Evolutionary conservation across 2,888 invertebrate genomes (phyloP), one percentile per base, ranked within the genome.

Genomic region (Xylophagus ater): DNA sequence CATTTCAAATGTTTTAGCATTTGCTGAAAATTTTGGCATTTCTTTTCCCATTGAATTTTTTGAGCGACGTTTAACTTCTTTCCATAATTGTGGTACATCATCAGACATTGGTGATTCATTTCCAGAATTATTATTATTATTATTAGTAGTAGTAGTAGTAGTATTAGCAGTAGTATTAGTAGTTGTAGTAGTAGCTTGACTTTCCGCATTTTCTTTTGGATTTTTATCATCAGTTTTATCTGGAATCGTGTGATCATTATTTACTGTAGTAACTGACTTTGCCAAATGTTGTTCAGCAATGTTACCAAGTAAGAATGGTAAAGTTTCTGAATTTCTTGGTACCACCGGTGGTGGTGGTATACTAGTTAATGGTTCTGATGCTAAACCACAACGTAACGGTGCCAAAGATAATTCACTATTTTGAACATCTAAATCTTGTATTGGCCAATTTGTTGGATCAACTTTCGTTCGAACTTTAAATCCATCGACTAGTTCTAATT

Each of bases 391-490:
- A 13, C 10, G 17, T 26, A 26, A 5, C 5, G 12, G 26, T 31
- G 13, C 15, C 41, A 35, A 18, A 32, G 34, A 20, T n/a, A 23
- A 17, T 25, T 45, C 40, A 51, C 47, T 17, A 12, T 42, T 44
- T 37, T 38, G 5, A 50, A 48, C 19, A 25, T 46, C 50, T 54
- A 53, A 54, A 43, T 53, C 63, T 37, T 58, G 54, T 29, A 89
- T 78, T 19, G 94, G 94, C 97, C 97, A 97, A 58, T 78, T 79
- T 9, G 73, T 71, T 2, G 96, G 89, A 54, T 88, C 78, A 48
- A 76, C 72, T 48, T 77, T 80, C 36, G 90, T 85, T 54, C 94
- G 76, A 35, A 88, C 84, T 74, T 84, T 84, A 58, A 78, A 78
- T 36, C 78, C 79, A 49, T 73, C 69, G 19, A 77, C 69, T 40